Conservation (phyloP, 2,113 vertebrate genomes). For the Opisthocomus hoazin region DNA sequence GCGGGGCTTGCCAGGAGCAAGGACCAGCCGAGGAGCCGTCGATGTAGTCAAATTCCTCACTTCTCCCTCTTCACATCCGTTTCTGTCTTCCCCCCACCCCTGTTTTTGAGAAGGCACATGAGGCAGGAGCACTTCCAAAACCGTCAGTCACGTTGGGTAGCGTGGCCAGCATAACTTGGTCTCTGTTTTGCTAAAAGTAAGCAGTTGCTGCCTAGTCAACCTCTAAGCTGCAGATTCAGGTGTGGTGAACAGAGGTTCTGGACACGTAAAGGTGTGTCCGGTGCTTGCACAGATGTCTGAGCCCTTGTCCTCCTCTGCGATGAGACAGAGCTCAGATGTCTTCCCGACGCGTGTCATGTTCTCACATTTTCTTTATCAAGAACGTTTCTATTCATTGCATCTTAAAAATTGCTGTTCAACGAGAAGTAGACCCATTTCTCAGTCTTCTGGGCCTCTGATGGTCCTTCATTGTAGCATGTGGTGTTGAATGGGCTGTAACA, state of each 20-base stretch:
- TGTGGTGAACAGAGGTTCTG: not conserved
- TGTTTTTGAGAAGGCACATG: fast-evolving
- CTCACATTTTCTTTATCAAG: not conserved
- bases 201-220: not conserved
- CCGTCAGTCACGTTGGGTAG: fast-evolving
- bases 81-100: fast-evolving
- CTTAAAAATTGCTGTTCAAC: not conserved
- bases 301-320: not conserved
- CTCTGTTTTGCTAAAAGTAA: not conserved
- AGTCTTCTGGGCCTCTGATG: not conserved
- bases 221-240: not conserved
- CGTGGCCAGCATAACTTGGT: not conserved
- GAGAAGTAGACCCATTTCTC: not conserved
- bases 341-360: not conserved
- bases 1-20: not conserved
- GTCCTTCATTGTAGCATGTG: not conserved
- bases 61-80: not conserved
- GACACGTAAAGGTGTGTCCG: fast-evolving
- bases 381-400: not conserved
- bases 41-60: fast-evolving
- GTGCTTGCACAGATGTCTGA: not conserved
- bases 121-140: not conserved
- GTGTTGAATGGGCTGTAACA: not conserved
- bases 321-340: not conserved
- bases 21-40: not conserved